Base-by-base conservation (phyloP, 2,797 vertebrate genomes). In the Mus spretus region DNA sequence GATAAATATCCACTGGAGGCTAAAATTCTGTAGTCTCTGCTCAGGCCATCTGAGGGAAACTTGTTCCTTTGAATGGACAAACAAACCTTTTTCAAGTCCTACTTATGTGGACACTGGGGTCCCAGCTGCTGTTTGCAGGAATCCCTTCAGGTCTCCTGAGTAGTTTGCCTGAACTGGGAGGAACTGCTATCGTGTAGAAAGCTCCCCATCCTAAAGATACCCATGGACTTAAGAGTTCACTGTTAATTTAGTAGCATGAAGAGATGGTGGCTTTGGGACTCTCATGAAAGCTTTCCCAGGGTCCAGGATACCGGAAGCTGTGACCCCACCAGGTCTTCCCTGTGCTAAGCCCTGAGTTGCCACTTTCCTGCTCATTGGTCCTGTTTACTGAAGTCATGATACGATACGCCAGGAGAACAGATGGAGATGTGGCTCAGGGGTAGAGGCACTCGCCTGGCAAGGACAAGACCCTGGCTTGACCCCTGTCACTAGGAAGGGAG, bases 51-150 rank as follows among this genome's bases (percentile, higher is more conserved):
- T 59, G 91, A 81, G 86, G 82, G 59, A 88, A 87, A 63, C 50
- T 22, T 15, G 6, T 94, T 91, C 92, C 9, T 31, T 70, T 82
- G 70, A 88, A 47, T n/a, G 63, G 50, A 90, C 88, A 79, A 94
- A 91, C 78, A 83, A 44, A 13, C 40, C 89, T 59, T 91, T 61
- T 92, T 28, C 47, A 6, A 13, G 50, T n/a, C 22, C 50, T 90
- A 0, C 53, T 47, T 67, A 44, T 15, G 14, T 55, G 75, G 37
- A n/a, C 12, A 7, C 22, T 79, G n/a, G 55, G 14, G 12, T 65
- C 26, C 61, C 3, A 37, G 55, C 22, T 67, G 50, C 4, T 37
- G 17, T 77, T 53, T 85, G 47, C 50, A 50, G 15, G 34, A 10
- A 89, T 55, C 10, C 44, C 37, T 87, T 65, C 10, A 47, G 15